These are phyloP conservation scores for Sciurus carolinensis DNA, from an alignment of 2,797 vertebrate genomes.

Conservation along the genomic window DNA sequence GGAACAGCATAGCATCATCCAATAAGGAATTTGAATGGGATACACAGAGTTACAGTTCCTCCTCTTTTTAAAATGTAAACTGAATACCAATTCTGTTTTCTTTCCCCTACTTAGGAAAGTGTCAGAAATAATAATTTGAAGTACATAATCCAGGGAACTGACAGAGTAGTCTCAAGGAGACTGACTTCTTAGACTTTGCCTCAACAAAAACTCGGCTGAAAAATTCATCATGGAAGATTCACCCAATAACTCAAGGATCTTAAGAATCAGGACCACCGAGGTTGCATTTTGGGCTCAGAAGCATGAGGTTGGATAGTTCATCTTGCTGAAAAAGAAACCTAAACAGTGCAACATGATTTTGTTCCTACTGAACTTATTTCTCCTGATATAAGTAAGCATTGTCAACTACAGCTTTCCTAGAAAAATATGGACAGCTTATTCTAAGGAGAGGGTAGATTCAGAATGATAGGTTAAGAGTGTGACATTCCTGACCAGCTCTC, in stretches of 20 bases:
- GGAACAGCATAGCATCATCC: constrained; percentile 78
- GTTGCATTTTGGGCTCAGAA: constrained; percentile 95
- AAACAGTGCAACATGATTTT: constrained; percentile 99
- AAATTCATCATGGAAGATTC: constrained; percentile 68
- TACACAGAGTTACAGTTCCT: constrained; percentile 91
- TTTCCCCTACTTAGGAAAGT: constrained; percentile 86
- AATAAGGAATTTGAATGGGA: constrained; percentile 93
- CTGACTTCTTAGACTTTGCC: constrained; percentile 89
- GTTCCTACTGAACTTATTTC: constrained; percentile 99
- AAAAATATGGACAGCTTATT: constrained; percentile 95
- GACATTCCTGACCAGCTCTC: constrained; percentile 95
- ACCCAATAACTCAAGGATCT: constrained; percentile 82
- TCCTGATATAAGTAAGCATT: constrained; percentile 95
- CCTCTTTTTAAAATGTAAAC: constrained; percentile 86
- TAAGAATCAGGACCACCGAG: constrained; percentile 93
- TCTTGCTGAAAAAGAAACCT: constrained; percentile 96
- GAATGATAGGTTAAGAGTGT: constrained; percentile 96
- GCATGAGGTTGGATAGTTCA: constrained; percentile 98
- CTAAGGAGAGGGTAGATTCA: constrained; percentile 93
- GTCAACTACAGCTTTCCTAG: constrained; percentile 95
- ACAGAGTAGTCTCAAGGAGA: constrained; percentile 92
- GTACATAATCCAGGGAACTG: constrained; percentile 93
- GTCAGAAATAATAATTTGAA: constrained; percentile 90
- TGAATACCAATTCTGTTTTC: constrained; percentile 88
- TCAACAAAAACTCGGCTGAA: constrained; percentile 77